Base-by-base conservation (phyloP, 2,113 vertebrate species). In the Hiodon tergisus region DNA sequence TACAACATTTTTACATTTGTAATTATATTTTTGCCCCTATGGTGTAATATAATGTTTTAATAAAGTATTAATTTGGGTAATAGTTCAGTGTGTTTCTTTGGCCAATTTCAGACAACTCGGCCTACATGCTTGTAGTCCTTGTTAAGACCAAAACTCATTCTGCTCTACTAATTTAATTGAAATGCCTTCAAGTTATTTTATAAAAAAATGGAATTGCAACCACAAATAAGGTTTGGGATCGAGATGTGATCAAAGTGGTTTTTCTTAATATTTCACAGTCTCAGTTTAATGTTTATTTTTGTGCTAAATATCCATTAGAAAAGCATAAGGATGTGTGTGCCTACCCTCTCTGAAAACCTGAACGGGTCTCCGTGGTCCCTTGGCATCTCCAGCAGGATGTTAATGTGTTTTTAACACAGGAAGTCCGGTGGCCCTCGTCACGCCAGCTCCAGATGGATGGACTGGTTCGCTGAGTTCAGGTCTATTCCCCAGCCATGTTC, bases 11-110 rank as follows among this genome's bases (percentile, higher is more conserved):
- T 76, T 71, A 71, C 59, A 70, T 58, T 55, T 72, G 55, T 69
- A 71, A 54, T 71, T 76, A 58, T 65, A 71, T 47, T 13, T 63
- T 67, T 76, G 52, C 75, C 67, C 75, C 67, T 11, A 71, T 76
- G 59, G 59, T 84, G 79, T 82, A 82, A 82, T 75, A 81, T 81
- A 84, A 82, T 66, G 58, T 80, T 82, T 81, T 81, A 84, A 82
- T 84, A 84, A 84, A 82, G 69, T 79, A 74, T 81, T 66, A 81
- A 73, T 84, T 82, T 83, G 74, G 61, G 80, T 81, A 80, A 69
- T 72, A 52, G n/a, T 58, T 9, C n/a, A 46, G 72, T 53, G 48
- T 63, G 5, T 66, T 59, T 65, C 10, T 11, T 68, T 10, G 2
- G 62, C 72, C 48, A 70, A 5, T 46, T 72, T 2, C n/a, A 14